Percentiles rank a stretch among this genome's conserved stretches.
These are phyloP conservation scores for Muricea muricata DNA, from an alignment of 92 coral and sea anemone species.

Conservation along the genomic window DNA sequence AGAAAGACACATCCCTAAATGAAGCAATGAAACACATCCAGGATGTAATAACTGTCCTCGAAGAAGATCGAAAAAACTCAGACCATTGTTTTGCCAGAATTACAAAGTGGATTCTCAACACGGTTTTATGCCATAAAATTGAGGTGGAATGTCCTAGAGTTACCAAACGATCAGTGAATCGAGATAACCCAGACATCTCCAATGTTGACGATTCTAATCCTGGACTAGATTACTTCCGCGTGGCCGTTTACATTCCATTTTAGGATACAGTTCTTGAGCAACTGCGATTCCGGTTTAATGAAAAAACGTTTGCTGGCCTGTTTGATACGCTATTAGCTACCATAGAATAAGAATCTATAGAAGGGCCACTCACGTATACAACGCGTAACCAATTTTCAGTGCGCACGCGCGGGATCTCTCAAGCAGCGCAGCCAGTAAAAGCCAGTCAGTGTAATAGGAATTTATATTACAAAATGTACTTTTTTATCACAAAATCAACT, in stretches of 20 bases:
- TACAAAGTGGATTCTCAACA: conserved; percentile 4
- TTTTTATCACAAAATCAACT: too few species aligned
- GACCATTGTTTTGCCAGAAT: not conserved
- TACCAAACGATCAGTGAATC: not conserved
- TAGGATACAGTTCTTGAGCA: conserved; percentile 1
- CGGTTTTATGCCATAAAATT: not conserved
- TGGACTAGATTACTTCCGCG: conserved; percentile 1
- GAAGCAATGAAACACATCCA: not conserved
- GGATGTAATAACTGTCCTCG: not conserved
- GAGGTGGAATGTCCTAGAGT: not conserved
- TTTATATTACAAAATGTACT: too few species aligned
- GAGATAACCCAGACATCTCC: not conserved
- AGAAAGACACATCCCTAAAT: not conserved
- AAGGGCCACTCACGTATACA: too few species aligned
- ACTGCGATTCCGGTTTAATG: not conserved
- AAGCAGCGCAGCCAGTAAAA: too few species aligned
- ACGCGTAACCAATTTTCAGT: too few species aligned
- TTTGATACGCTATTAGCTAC: conserved; percentile 1
- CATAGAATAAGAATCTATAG: too few species aligned
- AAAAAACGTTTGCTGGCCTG: conserved; percentile 7
- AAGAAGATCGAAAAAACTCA: not conserved
- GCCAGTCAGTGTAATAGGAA: too few species aligned
- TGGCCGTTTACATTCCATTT: not conserved
- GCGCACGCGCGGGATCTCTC: too few species aligned
- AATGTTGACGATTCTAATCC: not conserved